Evolutionary conservation across 2,113 vertebrate genomes (phyloP).

Genomic region (Thomomys bottae): DNA sequence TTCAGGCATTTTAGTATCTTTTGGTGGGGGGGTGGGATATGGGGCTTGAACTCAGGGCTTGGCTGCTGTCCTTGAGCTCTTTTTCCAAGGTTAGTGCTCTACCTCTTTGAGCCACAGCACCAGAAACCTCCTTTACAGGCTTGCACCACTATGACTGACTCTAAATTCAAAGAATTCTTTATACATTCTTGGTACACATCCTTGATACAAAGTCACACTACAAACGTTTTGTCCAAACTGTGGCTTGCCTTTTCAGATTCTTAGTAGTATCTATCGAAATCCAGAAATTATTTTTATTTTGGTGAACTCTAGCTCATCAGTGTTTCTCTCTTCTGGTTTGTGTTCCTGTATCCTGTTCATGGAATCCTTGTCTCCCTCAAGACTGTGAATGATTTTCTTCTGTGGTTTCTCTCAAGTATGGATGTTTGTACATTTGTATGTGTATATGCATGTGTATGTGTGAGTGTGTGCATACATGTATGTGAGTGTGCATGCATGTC

Average conservation of each 20-base stretch:
- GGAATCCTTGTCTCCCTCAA: neutral
- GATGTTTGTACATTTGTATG: too few species aligned
- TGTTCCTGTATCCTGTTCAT: neutral
- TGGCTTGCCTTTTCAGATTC: neutral
- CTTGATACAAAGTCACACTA: neutral
- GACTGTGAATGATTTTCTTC: neutral
- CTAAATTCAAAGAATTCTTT: neutral
- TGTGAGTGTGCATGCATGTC: too few species aligned
- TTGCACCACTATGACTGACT: too few species aligned
- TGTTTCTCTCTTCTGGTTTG: conserved; percentile 16
- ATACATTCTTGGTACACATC: neutral
- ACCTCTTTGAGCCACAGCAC: too few species aligned
- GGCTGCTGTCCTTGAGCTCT: too few species aligned
- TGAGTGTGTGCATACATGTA: too few species aligned
- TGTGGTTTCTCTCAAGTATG: conserved; percentile 6
- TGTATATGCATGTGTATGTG: too few species aligned
- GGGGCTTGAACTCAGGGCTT: too few species aligned
- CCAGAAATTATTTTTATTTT: conserved; percentile 3
- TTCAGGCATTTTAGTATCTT: too few species aligned
- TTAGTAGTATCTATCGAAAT: conserved; percentile 4
- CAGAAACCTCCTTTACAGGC: too few species aligned
- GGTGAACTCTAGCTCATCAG: neutral
- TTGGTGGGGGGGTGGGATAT: too few species aligned
- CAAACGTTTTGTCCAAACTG: conserved; percentile 13
- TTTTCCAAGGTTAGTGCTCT: too few species aligned